Conservation (phyloP, 2,797 vertebrate species). For the Lutjanus campechanus region DNA sequence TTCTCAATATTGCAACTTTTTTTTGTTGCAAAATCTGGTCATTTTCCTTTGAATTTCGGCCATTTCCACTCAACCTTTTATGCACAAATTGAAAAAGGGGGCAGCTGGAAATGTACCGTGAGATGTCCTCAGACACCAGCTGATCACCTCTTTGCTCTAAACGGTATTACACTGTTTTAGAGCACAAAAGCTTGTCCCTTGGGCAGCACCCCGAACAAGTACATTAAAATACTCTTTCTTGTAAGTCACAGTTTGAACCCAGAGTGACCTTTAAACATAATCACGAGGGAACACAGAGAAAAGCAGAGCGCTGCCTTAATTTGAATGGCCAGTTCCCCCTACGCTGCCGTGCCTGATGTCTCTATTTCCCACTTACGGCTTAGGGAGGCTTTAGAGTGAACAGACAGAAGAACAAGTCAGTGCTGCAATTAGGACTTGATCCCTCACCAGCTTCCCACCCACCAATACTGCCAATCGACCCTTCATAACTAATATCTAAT, state of each 20-base stretch:
- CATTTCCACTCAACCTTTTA: background rate
- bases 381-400: background rate
- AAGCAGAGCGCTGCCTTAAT: constrained; percentile 20
- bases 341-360: background rate
- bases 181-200: background rate
- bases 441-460: constrained; percentile 21
- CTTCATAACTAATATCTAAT: background rate
- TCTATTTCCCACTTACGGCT: constrained; percentile 10
- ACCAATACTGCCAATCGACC: background rate
- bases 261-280: constrained; percentile 49
- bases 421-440: constrained; percentile 21
- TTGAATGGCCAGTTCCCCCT: background rate
- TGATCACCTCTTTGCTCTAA: background rate
- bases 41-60: background rate
- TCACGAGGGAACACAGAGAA: constrained; percentile 15
- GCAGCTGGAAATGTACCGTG: background rate
- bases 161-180: background rate
- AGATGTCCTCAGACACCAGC: background rate
- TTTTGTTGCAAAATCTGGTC: background rate
- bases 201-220: constrained; percentile 5
- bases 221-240: constrained; percentile 5
- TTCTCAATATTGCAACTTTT: background rate
- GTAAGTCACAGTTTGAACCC: constrained; percentile 17
- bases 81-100: constrained; percentile 8
- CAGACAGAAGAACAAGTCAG: constrained; percentile 14